Conservation (phyloP, 2,113 vertebrate genomes). For the Athene cunicularia region DNA sequence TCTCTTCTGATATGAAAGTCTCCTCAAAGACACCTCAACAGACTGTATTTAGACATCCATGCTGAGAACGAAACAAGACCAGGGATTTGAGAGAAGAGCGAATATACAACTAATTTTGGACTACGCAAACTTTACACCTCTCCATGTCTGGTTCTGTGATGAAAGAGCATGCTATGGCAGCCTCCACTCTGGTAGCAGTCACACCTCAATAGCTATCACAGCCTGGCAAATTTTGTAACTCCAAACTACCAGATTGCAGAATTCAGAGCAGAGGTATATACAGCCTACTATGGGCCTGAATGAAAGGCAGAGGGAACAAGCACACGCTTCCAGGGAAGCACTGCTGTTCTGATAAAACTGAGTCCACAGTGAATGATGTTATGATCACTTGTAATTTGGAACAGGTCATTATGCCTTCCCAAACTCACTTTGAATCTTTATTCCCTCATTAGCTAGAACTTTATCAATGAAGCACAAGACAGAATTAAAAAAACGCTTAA, state of each 20-base stretch:
- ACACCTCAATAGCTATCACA: background rate
- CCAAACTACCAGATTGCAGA: background rate
- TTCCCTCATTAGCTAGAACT: background rate
- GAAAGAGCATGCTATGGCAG: background rate
- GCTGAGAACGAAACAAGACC: background rate
- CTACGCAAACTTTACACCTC: background rate
- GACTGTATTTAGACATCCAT: fast-evolving
- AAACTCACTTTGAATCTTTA: background rate
- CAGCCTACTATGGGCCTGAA: background rate
- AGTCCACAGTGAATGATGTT: background rate
- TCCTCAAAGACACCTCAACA: background rate
- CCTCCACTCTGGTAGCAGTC: background rate
- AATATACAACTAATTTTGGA: background rate
- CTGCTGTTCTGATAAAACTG: background rate
- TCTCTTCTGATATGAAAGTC: background rate
- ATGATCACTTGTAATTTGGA: background rate
- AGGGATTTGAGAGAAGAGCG: background rate
- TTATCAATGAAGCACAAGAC: background rate
- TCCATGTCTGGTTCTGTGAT: background rate
- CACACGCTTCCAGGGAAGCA: background rate
- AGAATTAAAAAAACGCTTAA: background rate
- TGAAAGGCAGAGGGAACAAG: background rate
- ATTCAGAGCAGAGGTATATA: background rate
- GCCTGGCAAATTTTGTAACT: background rate
- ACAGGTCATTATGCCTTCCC: background rate